Conservation (phyloP, 2,113 vertebrate genomes). For the Phylloscopus whistleri region DNA sequence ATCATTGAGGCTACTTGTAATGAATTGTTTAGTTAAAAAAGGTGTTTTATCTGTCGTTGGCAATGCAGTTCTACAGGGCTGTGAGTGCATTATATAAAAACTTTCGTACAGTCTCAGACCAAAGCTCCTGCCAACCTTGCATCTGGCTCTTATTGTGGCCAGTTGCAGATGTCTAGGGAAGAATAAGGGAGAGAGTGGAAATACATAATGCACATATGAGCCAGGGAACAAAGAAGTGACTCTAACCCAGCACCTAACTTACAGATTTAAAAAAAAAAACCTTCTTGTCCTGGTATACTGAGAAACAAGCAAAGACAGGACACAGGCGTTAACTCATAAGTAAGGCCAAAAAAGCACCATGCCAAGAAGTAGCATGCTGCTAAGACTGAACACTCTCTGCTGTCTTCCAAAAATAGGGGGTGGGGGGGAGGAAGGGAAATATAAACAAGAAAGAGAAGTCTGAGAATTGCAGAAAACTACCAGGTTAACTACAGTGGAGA, state of each 20-base stretch:
- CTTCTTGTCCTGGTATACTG: neutral
- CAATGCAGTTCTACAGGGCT: neutral
- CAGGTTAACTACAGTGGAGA: neutral
- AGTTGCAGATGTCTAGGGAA: neutral
- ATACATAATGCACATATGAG: fast-evolving
- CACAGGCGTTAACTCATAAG: neutral
- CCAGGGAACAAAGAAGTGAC: neutral
- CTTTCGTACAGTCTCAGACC: neutral
- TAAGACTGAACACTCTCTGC: neutral
- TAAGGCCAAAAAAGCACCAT: neutral
- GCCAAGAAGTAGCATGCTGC: neutral
- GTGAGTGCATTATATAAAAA: neutral
- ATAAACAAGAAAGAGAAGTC: neutral
- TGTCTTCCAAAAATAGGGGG: neutral
- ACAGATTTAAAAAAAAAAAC: neutral
- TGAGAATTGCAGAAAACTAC: neutral
- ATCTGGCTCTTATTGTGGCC: neutral
- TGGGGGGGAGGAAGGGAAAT: neutral
- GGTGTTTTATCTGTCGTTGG: neutral
- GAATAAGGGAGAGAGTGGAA: neutral
- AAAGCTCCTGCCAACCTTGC: neutral
- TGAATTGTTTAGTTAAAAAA: neutral
- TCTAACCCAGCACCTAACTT: neutral
- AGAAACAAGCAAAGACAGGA: neutral
- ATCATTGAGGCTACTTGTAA: neutral